Evolutionary conservation across 2,888 invertebrate genomes (phyloP), one percentile per base, ranked within the genome.

Genomic region (Congeria kusceri): DNA sequence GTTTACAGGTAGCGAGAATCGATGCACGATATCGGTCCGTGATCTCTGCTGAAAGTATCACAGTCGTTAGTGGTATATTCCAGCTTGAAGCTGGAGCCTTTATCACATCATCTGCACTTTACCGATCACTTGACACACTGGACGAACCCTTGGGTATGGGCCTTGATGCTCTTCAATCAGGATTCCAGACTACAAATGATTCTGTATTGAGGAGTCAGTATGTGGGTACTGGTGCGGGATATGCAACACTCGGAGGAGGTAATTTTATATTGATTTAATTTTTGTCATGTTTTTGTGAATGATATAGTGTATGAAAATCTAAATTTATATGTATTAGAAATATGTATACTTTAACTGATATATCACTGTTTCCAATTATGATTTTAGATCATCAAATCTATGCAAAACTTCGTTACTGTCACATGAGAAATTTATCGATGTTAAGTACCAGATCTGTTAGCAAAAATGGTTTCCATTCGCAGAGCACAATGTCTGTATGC

Each of bases 31-130:
- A 83, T 66, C 77, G 84, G 75, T 77, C 89, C 3, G 67, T 65
- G 18, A 79, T 90, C 15, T 86, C 84, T 20, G 88, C 89, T 18
- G 90, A 90, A 63, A 88, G 84, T 57, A 76, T 90, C 4, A 67
- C 67, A 23, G 69, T 90, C 27, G 65, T 72, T 25, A 71, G 80
- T 39, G 85, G 83, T 27, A 71, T 47, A 18, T 58, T 89, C 0
- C 89, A 87, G 49, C 39, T 90, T 1, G 90, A 90, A 74, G 87
- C 88, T n/a, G 90, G 90, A 4, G 83, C 87, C 13, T 80, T 46
- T 7, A 28, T 90, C 29, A 88, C 90, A 13, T 67, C 86, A 5
- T 84, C 90, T 13, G 86, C 88, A 3, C 49, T 39, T 4, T 87
- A 90, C 57, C 64, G 90, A 67, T 83, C 85, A 13, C 44, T 71